A percentile compares a stretch with the other conserved stretches of the same genome.
These are phyloP conservation scores for Callyntrura sp. DNA, from an alignment of 2,888 invertebrate genomes.

Conservation along the genomic window DNA sequence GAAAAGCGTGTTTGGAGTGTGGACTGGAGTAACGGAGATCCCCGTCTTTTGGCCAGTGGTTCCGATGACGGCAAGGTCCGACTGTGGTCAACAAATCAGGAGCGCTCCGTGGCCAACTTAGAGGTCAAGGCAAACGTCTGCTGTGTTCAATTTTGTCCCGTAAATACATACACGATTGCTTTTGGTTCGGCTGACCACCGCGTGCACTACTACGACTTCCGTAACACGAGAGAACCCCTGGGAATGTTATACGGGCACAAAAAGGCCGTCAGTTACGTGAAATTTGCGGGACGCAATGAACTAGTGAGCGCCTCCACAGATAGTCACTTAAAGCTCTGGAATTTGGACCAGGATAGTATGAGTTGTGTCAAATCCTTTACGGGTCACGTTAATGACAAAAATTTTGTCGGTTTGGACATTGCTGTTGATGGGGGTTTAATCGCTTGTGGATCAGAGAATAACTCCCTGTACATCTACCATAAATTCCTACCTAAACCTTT, in stretches of 20 bases:
- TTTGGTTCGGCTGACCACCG: slow-evolving; percentile 99
- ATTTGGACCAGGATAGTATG: slow-evolving; percentile 91
- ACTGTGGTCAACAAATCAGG: slow-evolving; percentile 95
- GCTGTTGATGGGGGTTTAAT: slow-evolving; percentile 97
- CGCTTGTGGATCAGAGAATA: slow-evolving; percentile 98
- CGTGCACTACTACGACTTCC: slow-evolving; percentile 97
- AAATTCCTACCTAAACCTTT: slow-evolving; percentile 86
- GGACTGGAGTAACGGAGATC: slow-evolving; percentile 96
- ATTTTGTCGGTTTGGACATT: slow-evolving; percentile 97
- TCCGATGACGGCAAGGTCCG: slow-evolving; percentile 97
- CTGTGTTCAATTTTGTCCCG: slow-evolving; percentile 96
- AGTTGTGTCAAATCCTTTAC: slow-evolving; percentile 94
- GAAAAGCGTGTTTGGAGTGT: slow-evolving; percentile 98
- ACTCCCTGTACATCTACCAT: slow-evolving; percentile 96
- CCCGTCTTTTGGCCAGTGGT: slow-evolving; percentile 95
- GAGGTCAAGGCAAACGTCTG: slow-evolving; percentile 98
- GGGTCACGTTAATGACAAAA: slow-evolving; percentile 97
- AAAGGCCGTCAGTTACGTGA: slow-evolving; percentile 97
- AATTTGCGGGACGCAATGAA: slow-evolving; percentile 93
- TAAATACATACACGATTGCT: slow-evolving; percentile 94
- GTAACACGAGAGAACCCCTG: slow-evolving; percentile 93
- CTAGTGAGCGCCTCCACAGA: slow-evolving; percentile 97
- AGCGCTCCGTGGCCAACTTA: slow-evolving; percentile 94
- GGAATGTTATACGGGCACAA: slow-evolving; percentile 95
- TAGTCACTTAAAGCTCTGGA: slow-evolving; percentile 96